A percentile compares a stretch with the other conserved stretches of the same genome.
These are phyloP conservation scores for Noctua janthe DNA, from an alignment of 2,888 invertebrate genomes.

Conservation along the genomic window DNA sequence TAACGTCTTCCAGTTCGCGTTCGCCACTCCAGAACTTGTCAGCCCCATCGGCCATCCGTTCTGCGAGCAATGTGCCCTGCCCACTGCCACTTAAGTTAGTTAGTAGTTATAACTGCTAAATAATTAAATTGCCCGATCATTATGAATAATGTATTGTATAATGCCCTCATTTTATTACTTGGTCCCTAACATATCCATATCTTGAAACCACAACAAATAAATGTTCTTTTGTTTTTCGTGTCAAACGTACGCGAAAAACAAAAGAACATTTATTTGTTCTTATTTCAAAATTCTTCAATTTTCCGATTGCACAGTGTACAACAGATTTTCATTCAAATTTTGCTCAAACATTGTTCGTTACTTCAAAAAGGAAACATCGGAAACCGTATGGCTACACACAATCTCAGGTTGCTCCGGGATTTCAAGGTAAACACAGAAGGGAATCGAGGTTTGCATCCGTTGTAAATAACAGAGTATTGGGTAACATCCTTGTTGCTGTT, in stretches of 20 bases:
- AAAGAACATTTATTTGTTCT: neutral
- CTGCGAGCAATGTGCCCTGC: too few relatives aligned
- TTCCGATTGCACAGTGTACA: constrained; percentile 6
- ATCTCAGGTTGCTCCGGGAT: constrained; percentile 8
- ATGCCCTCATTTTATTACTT: too few relatives aligned
- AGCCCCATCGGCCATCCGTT: too few relatives aligned
- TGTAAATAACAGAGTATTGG: constrained; percentile 4
- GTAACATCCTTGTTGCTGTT: neutral
- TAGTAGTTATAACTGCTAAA: too few relatives aligned
- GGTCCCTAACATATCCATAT: too few relatives aligned
- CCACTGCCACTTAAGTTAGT: too few relatives aligned
- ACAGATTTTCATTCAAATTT: constrained; percentile 36
- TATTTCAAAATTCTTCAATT: constrained; percentile 23
- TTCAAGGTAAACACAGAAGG: constrained; percentile 19
- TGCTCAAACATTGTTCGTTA: constrained; percentile 37
- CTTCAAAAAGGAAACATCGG: constrained; percentile 26
- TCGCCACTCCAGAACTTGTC: too few relatives aligned
- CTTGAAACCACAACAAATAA: neutral
- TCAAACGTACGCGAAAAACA: neutral
- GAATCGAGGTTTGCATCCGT: constrained; percentile 13
- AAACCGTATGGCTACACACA: constrained; percentile 20
- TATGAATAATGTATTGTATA: too few relatives aligned
- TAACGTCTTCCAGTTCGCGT: too few relatives aligned
- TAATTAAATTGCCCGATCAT: too few relatives aligned
- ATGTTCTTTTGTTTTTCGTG: too few relatives aligned